phyloP scores from a whole-genome alignment of 1,140 invertebrate genomes.

The Drosophila santomea region DNA sequence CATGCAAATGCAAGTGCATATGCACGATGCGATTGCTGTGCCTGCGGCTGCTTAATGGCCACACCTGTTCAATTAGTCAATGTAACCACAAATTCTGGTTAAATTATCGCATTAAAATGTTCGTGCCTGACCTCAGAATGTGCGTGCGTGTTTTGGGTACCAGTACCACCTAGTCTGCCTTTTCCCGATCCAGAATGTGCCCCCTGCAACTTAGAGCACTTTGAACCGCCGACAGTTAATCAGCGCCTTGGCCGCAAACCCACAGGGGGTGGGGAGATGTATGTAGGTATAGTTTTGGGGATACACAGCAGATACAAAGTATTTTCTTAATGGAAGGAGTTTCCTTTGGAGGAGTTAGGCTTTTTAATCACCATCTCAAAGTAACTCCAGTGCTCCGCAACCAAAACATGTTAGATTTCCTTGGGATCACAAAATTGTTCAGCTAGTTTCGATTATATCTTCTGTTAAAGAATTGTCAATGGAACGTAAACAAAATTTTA shows the following conservation, averaged over 20 bases:
- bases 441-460: no score
- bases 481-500: no score
- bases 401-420: no score
- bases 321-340: no score
- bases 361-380: no score
- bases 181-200: conserved; percentile 9
- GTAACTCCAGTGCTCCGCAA: no score
- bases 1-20: conserved; percentile 62
- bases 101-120: conserved; percentile 85
- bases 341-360: no score
- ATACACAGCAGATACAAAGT: no score
- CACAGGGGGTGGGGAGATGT: conserved; percentile 11
- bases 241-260: conserved; percentile 61
- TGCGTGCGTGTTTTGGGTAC: conserved; percentile 64
- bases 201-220: conserved; percentile 29
- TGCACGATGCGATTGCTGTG: conserved; percentile 61
- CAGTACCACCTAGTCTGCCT: conserved; percentile 19
- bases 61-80: conserved; percentile 85
- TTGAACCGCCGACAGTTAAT: conserved; percentile 78
- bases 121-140: conserved; percentile 82
- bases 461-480: no score
- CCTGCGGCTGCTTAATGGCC: conserved; percentile 83
- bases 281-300: neutral
- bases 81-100: conserved; percentile 84
- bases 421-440: no score